These are phyloP conservation scores for Polyommatus icarus DNA, from an alignment of 2,888 invertebrate genomes.

Conservation along the genomic window DNA sequence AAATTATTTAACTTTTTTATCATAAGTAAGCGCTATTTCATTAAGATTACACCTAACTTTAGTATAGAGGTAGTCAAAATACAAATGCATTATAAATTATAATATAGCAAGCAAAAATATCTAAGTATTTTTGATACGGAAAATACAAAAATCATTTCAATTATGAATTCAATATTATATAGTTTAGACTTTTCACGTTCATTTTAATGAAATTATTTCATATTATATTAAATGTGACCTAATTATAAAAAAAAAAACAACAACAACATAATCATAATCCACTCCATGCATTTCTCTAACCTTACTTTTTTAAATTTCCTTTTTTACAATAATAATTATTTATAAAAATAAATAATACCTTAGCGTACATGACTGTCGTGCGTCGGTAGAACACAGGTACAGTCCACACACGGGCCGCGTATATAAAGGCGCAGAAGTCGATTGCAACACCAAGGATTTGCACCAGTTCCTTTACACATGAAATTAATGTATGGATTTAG, in stretches of 20 bases:
- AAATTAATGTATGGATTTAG: conserved; percentile 23
- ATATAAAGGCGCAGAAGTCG: conserved; percentile 57
- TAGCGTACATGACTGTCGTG: conserved; percentile 69
- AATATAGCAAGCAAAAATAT: no score
- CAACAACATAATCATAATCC: neutral
- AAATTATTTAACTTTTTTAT: no score
- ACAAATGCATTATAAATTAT: no score
- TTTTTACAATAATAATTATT: neutral
- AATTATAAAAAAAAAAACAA: neutral
- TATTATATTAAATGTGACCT: neutral
- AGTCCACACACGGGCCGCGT: conserved; percentile 40
- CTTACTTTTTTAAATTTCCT: neutral
- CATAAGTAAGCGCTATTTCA: no score
- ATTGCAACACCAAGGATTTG: conserved; percentile 68
- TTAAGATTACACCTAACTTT: no score
- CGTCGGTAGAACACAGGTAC: conserved; percentile 64
- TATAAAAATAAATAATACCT: conserved; percentile 54
- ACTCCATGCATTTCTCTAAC: neutral
- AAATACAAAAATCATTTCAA: no score
- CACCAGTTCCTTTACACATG: conserved; percentile 40
- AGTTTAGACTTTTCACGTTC: no score
- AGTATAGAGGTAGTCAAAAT: no score
- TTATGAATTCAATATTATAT: no score
- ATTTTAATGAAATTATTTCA: no score
- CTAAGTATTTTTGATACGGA: no score